These are phyloP conservation scores for Podilymbus podiceps DNA, from an alignment of 2,113 vertebrate species.

Conservation along the genomic window DNA sequence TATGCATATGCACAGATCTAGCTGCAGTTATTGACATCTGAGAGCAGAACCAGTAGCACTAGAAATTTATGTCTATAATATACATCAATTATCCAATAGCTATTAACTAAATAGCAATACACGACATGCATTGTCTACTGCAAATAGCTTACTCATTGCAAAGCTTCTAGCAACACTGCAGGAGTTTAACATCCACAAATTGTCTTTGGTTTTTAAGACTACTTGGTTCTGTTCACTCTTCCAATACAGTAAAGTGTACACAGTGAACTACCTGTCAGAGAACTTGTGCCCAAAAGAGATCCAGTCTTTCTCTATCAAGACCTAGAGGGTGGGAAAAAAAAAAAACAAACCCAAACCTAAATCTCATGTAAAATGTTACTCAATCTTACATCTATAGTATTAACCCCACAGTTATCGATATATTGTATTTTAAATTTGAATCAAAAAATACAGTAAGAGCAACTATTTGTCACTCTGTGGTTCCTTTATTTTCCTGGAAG, in stretches of 20 bases:
- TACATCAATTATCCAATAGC: background rate
- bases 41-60: background rate
- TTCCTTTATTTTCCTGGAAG: background rate
- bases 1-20: background rate
- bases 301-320: constrained; percentile 98
- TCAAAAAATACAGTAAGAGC: background rate
- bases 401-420: background rate
- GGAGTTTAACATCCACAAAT: background rate
- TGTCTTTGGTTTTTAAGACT: background rate
- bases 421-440: background rate
- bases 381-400: background rate
- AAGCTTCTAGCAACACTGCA: background rate
- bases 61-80: background rate
- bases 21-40: background rate
- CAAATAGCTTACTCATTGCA: background rate
- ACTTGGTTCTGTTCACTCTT: background rate
- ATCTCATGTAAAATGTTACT: background rate
- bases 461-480: background rate
- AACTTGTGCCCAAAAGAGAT: constrained; percentile 99
- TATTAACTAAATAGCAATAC: background rate
- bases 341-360: background rate
- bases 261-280: constrained; percentile 87
- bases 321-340: constrained; percentile 71
- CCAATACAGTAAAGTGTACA: too few species aligned
- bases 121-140: background rate